These are phyloP conservation scores for Apostichopus japonicus DNA, from an alignment of 35 echinoderm and acorn worm genomes.

Conservation along the genomic window DNA sequence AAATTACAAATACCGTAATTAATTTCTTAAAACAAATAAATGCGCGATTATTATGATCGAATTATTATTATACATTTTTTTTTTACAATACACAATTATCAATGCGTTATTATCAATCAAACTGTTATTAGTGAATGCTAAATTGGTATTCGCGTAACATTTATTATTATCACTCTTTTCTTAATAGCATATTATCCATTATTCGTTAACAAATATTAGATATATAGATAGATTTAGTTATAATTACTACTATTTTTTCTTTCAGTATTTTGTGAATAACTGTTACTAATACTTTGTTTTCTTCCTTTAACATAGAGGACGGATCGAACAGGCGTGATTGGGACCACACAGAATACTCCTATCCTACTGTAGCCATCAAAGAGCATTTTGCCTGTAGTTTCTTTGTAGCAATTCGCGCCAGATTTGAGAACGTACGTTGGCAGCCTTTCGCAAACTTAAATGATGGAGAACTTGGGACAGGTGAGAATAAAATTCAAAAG, in stretches of 20 bases:
- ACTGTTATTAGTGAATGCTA: too few relatives aligned
- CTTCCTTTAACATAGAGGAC: background rate
- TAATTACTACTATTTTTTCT: background rate
- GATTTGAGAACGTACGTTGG: background rate
- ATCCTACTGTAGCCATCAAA: background rate
- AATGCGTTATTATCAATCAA: too few relatives aligned
- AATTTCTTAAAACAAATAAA: too few relatives aligned
- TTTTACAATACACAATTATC: too few relatives aligned
- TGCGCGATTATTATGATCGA: too few relatives aligned
- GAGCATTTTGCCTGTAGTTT: background rate
- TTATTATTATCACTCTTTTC: background rate
- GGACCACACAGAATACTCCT: background rate
- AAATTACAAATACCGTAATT: too few relatives aligned
- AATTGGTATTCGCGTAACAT: background rate
- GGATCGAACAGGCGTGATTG: background rate
- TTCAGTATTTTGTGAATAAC: background rate
- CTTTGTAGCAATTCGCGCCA: constrained; percentile 6
- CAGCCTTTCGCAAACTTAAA: background rate
- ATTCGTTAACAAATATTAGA: too few relatives aligned
- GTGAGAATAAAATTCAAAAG: background rate
- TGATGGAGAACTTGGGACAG: background rate
- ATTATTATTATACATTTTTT: too few relatives aligned
- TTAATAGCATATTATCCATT: too few relatives aligned
- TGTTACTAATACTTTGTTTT: background rate
- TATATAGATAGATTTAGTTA: too few relatives aligned